These are phyloP conservation scores for Habroteleia sp. DNA, from an alignment of 2,888 invertebrate species.

Conservation along the genomic window DNA sequence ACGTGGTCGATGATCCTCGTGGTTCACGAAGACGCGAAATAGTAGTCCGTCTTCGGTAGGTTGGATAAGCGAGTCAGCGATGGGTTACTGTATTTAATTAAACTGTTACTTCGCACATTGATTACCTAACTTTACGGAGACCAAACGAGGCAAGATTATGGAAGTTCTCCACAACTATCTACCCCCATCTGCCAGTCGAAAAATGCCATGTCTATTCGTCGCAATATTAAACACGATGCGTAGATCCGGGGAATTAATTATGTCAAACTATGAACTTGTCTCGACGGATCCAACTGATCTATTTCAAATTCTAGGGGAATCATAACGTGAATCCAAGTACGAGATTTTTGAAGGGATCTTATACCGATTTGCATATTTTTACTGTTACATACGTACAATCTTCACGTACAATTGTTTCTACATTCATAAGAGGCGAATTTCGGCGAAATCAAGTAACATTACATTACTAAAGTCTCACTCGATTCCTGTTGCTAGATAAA, in stretches of 20 bases:
- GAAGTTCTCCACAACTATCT: conserved; percentile 66
- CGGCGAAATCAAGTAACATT: conserved; percentile 12
- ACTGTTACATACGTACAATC: conserved; percentile 5
- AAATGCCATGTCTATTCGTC: conserved; percentile 66
- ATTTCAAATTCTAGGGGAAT: too few species aligned
- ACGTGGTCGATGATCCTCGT: conserved; percentile 65
- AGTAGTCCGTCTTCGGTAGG: conserved; percentile 72
- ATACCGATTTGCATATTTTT: conserved; percentile 21
- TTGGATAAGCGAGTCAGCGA: conserved; percentile 72
- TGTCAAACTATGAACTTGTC: conserved; percentile 43
- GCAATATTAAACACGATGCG: conserved; percentile 62
- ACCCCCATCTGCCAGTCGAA: conserved; percentile 58
- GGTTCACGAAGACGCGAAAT: conserved; percentile 65
- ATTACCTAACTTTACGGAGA: conserved; percentile 77
- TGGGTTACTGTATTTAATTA: conserved; percentile 79
- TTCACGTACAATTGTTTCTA: conserved; percentile 14
- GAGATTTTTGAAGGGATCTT: conserved; percentile 1
- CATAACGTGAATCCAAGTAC: too few species aligned
- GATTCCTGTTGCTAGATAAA: conserved; percentile 33
- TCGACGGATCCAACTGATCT: conserved; percentile 6
- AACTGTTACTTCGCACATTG: conserved; percentile 80
- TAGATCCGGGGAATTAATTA: conserved; percentile 44
- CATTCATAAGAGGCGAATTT: conserved; percentile 8
- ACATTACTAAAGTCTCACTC: conserved; percentile 16
- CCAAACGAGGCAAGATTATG: conserved; percentile 67